These are phyloP conservation scores for Nipponia nippon DNA, from an alignment of 2,113 vertebrate species.

Conservation along the genomic window DNA sequence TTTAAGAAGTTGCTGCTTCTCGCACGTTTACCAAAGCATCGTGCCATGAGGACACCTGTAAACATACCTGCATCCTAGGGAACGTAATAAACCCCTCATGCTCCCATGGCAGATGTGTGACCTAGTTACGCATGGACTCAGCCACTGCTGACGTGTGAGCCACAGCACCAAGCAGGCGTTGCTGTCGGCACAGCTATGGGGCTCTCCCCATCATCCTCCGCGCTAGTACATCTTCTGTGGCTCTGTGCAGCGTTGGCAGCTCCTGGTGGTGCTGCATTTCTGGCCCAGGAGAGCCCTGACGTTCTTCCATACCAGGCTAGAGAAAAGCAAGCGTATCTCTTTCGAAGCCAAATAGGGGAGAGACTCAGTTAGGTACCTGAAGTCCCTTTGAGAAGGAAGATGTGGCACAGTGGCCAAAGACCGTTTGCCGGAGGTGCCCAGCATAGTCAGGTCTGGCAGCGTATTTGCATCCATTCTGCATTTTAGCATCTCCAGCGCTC, in stretches of 20 bases:
- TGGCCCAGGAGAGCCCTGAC: not conserved
- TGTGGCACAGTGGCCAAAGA: not conserved
- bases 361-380: accelerated
- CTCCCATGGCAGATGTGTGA: not conserved
- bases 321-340: not conserved
- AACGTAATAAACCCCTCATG: not conserved
- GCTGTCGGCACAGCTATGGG: not conserved
- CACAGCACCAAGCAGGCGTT: not conserved
- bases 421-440: not conserved
- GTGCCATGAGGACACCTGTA: not conserved
- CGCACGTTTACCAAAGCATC: not conserved
- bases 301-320: not conserved
- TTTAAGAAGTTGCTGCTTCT: not conserved
- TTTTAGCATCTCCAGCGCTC: not conserved
- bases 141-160: not conserved
- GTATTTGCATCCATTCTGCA: not conserved
- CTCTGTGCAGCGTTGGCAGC: not conserved
- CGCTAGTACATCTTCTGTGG: not conserved
- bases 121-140: not conserved
- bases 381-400: not conserved
- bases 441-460: not conserved
- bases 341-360: not conserved
- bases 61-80: not conserved
- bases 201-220: not conserved
- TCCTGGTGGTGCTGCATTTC: not conserved